Evolutionary conservation across 2,888 invertebrate species (phyloP), one percentile per base, ranked within the genome.

Genomic region (Chelonus formosanus): DNA sequence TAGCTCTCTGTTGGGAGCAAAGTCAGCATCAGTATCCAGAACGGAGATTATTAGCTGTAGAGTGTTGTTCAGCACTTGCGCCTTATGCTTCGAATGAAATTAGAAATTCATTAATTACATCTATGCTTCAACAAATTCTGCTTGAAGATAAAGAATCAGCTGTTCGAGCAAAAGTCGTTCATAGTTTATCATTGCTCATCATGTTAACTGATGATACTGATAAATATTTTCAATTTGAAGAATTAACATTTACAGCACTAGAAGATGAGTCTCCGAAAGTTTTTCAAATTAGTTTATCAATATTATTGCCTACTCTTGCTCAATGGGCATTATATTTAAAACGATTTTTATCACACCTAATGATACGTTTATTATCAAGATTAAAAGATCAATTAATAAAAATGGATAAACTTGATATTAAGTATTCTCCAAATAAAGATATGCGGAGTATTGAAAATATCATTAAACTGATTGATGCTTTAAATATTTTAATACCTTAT

Each of bases 1-100:
- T 92, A 54, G 90, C 91, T 0, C 88, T 90, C 71, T 90, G 91
- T 78, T 92, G 91, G 91, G 90, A 91, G 76, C 90, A 91, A 83
- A 87, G 91, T 71, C 88, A 86, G 61, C 89, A 91, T 77, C 90
- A 90, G 74, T 88, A 90, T 80, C 82, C 87, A 3, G 92, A 92
- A 79, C 84, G 90, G 69, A 85, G 91, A 65, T 82, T 91, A 40
- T 80, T 92, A 35, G 90, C 91, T 4, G 90, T 89, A 3, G 91
- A 92, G 79, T 88, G 90, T 5, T 91, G 91, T 79, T 88, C 89
- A 4, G 87, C 87, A 4, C 84, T 91, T 65, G 87, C 90, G 55
- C 89, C 90, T 1, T 90, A 89, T 75, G 86, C 91, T 47, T 88
- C 90, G 85, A 86, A 86, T 75, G 86, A 88, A 48, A 88, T 91